Percentiles rank a stretch among this genome's conserved stretches.
These are phyloP conservation scores for Mnemiopsis leidyi DNA, from an alignment of 37 sponge, comb jelly and placozoan species.

Conservation along the genomic window DNA sequence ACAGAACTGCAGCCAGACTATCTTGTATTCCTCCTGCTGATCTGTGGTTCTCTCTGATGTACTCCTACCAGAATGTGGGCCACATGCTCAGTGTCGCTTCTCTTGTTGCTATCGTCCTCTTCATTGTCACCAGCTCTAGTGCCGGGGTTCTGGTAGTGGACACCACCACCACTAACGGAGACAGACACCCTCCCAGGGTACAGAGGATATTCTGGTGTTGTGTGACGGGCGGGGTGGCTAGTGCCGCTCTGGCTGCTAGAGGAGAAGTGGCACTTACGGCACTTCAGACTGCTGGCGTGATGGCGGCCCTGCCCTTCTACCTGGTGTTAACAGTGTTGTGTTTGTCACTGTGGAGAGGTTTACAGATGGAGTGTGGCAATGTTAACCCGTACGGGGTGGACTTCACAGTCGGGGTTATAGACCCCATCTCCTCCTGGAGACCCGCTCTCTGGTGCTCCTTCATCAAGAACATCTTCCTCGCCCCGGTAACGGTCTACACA, in stretches of 20 bases:
- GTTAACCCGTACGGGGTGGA: slow-evolving; percentile 24
- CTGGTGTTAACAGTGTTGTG: not conserved
- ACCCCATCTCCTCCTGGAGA: not conserved
- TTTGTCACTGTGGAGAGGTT: slow-evolving; percentile 15
- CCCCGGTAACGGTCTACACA: not conserved
- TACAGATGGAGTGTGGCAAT: not conserved
- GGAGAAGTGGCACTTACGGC: not conserved
- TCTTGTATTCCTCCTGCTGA: slow-evolving; percentile 33
- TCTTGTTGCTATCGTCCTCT: slow-evolving; percentile 21
- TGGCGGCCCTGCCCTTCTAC: not conserved
- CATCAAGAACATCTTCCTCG: not conserved
- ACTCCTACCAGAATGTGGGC: not conserved
- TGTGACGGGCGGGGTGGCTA: not conserved
- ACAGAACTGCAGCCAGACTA: not conserved
- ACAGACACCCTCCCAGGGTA: not conserved
- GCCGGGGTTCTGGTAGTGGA: not conserved
- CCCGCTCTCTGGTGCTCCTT: not conserved
- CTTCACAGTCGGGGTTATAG: slow-evolving; percentile 20
- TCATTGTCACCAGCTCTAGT: not conserved
- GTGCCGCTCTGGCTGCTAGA: not conserved
- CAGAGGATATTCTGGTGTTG: slow-evolving; percentile 40
- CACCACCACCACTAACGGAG: not conserved
- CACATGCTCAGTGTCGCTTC: slow-evolving; percentile 30
- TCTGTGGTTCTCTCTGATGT: slow-evolving; percentile 47
- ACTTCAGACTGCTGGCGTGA: not conserved